Conservation (phyloP, 2,113 vertebrate genomes). For the Mastomys natalensis region DNA sequence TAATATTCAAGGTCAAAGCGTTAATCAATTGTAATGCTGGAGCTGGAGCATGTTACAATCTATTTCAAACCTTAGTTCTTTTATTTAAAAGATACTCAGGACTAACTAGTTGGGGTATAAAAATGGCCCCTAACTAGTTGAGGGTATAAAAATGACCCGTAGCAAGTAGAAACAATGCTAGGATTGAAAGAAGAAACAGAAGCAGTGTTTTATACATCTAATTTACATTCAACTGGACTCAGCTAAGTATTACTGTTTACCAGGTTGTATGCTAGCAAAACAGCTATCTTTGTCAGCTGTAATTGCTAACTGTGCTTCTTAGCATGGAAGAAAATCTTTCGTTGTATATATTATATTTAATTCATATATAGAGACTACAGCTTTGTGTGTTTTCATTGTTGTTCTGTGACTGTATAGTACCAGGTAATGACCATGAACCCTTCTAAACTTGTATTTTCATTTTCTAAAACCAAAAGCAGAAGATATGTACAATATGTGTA, state of each 20-base stretch:
- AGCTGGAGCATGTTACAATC: neutral
- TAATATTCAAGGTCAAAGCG: neutral
- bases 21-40: neutral
- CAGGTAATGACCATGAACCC: neutral
- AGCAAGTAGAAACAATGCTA: neutral
- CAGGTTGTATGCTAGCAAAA: neutral
- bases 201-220: neutral
- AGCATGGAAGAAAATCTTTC: neutral
- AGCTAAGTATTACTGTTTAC: neutral
- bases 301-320: neutral
- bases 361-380: neutral
- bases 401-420: neutral
- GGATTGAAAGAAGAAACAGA: constrained; percentile 5
- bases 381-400: constrained; percentile 1
- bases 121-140: constrained; percentile 45
- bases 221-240: neutral
- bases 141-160: constrained; percentile 19
- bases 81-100: neutral
- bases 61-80: constrained; percentile 45
- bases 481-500: neutral
- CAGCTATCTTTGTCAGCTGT: neutral
- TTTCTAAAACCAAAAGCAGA: neutral
- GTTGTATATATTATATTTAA: neutral
- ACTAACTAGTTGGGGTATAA: constrained; percentile 36
- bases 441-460: constrained; percentile 35